Conservation (phyloP, 2,888 invertebrate genomes). For the Heteromyza rotundicornis region DNA sequence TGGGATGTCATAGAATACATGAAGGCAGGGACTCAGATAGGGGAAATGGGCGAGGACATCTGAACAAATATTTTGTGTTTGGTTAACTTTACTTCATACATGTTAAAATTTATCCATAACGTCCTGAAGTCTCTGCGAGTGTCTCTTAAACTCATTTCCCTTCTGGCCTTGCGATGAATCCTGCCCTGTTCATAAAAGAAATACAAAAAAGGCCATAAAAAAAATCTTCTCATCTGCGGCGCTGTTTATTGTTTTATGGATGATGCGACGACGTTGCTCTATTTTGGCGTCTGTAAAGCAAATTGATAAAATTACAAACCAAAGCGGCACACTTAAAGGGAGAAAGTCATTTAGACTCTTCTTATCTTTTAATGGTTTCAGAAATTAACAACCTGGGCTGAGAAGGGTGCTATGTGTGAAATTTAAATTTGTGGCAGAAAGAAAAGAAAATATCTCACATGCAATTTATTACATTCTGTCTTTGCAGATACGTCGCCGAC, state of each 20-base stretch:
- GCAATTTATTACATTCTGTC: not conserved
- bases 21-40: too few species aligned
- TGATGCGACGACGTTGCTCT: not conserved
- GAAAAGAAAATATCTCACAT: too few species aligned
- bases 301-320: not conserved
- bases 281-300: not conserved
- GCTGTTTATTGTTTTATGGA: slow-evolving; percentile 4
- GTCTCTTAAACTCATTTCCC: too few species aligned
- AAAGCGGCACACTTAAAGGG: not conserved
- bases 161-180: too few species aligned
- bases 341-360: slow-evolving; percentile 28
- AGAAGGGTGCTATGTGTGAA: not conserved
- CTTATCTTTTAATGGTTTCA: slow-evolving; percentile 53
- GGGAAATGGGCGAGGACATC: too few species aligned
- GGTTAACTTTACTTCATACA: too few species aligned
- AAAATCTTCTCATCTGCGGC: not conserved
- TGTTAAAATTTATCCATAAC: too few species aligned
- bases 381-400: slow-evolving; percentile 39
- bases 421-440: slow-evolving; percentile 5
- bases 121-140: too few species aligned
- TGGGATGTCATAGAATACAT: not conserved
- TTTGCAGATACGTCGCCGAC: not conserved
- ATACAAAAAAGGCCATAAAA: too few species aligned
- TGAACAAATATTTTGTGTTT: too few species aligned
- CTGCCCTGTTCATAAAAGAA: too few species aligned